Conservation (phyloP, 2,888 invertebrate genomes). For the Drosophila nr. fundita region DNA sequence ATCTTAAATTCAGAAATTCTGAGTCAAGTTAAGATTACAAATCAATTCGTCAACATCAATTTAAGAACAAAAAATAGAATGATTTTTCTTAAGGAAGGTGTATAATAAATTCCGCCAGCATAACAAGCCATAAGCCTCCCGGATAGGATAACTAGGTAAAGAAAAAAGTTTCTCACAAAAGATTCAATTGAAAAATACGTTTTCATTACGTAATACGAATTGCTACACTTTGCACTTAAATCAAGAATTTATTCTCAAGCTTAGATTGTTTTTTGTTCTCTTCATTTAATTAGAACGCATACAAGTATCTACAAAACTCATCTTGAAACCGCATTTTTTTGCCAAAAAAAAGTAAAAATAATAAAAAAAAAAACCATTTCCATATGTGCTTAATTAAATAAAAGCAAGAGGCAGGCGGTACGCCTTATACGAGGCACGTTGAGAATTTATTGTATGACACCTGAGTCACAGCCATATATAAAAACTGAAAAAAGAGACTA, state of each 20-base stretch:
- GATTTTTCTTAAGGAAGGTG: too few species aligned
- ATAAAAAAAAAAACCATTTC: conserved; percentile 31
- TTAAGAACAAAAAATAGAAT: too few species aligned
- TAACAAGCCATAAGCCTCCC: not conserved
- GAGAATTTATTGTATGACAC: conserved; percentile 71
- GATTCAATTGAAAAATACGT: not conserved
- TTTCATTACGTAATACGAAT: not conserved
- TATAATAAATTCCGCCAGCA: too few species aligned
- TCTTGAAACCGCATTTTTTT: conserved; percentile 7
- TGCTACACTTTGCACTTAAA: not conserved
- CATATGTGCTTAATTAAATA: conserved; percentile 50
- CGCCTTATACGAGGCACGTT: conserved; percentile 59
- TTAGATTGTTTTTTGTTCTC: not conserved
- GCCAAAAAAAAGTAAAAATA: conserved; percentile 21
- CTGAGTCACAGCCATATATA: conserved; percentile 64
- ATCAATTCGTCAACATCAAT: not conserved
- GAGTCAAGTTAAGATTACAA: not conserved
- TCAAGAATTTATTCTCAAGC: not conserved
- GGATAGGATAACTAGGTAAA: not conserved
- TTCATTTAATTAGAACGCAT: conserved; percentile 40
- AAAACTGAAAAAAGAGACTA: conserved; percentile 6
- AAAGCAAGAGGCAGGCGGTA: conserved; percentile 29
- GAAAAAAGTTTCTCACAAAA: not conserved
- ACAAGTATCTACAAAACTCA: conserved; percentile 19
- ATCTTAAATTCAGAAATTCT: not conserved